Evolutionary conservation across 2,888 invertebrate species (phyloP).

Genomic region (Amphipoea oculea): DNA sequence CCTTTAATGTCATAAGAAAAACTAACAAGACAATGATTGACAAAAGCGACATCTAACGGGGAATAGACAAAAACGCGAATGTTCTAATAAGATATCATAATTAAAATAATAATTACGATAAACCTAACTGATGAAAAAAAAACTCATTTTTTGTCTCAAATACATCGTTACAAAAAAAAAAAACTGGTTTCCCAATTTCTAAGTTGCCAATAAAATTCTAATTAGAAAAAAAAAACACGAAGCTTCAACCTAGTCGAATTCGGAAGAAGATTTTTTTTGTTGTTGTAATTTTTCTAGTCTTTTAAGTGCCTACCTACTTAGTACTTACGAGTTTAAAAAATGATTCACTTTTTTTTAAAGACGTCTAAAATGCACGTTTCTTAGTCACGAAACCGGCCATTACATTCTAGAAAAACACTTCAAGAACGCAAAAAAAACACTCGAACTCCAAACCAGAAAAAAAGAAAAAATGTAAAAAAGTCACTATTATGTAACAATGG

Average conservation of each 20-base stretch:
- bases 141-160: background rate
- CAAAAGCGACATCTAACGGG: constrained; percentile 62
- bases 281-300: background rate
- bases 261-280: background rate
- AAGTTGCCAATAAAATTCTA: background rate
- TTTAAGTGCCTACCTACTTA: fast-evolving
- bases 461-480: constrained; percentile 39
- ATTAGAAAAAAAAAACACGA: constrained; percentile 7
- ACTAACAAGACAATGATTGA: constrained; percentile 3
- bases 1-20: constrained; percentile 51
- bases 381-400: background rate
- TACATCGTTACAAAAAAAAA: background rate
- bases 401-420: background rate
- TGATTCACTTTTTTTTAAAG: background rate
- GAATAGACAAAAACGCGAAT: constrained; percentile 34
- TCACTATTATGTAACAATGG: constrained; percentile 79
- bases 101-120: background rate
- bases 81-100: constrained; percentile 43
- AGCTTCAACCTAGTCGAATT: background rate
- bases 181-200: background rate
- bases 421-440: constrained; percentile 19
- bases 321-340: background rate
- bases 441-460: constrained; percentile 24
- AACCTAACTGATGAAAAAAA: background rate
- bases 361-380: background rate